A percentile compares a stretch with the other conserved stretches of the same genome.
phyloP scores from a whole-genome alignment of 2,888 invertebrate species.

The Cryptocheilus praepositus region DNA sequence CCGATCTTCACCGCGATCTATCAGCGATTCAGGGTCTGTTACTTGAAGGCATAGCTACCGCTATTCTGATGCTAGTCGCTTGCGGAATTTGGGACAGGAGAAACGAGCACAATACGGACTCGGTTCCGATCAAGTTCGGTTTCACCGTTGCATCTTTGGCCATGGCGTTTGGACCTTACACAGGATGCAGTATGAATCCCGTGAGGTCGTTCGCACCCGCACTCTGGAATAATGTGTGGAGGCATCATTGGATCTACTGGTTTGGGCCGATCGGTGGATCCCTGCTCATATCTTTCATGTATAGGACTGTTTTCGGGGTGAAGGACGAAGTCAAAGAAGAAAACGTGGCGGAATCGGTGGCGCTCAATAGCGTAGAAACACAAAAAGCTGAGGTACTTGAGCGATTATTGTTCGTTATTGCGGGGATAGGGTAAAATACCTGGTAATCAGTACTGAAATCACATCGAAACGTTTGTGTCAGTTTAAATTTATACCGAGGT shows the following conservation, averaged over 20 bases:
- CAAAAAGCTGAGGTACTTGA: slow-evolving; percentile 59
- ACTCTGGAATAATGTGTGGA: slow-evolving; percentile 71
- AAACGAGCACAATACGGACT: slow-evolving; percentile 69
- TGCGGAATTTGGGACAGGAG: slow-evolving; percentile 73
- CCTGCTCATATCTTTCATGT: slow-evolving; percentile 60
- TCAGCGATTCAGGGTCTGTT: slow-evolving; percentile 67
- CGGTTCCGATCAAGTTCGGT: slow-evolving; percentile 73
- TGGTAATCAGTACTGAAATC: too few relatives aligned
- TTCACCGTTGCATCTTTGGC: slow-evolving; percentile 71
- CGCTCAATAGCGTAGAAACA: slow-evolving; percentile 61
- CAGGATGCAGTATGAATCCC: slow-evolving; percentile 84
- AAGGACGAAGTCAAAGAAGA: slow-evolving; percentile 41
- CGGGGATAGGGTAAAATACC: too few relatives aligned
- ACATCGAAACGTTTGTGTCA: too few relatives aligned
- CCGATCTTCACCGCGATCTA: slow-evolving; percentile 57
- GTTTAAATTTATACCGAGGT: too few relatives aligned
- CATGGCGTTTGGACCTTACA: slow-evolving; percentile 75
- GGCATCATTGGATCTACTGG: slow-evolving; percentile 72
- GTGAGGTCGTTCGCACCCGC: slow-evolving; percentile 76
- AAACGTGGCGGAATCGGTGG: slow-evolving; percentile 56
- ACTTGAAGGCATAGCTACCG: slow-evolving; percentile 70
- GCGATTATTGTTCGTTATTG: too few relatives aligned
- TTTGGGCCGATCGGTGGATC: slow-evolving; percentile 69
- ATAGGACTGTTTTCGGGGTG: slow-evolving; percentile 60
- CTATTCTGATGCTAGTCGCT: slow-evolving; percentile 70